phyloP scores from a whole-genome alignment of 1,140 invertebrate genomes.

The Caenorhabditis elegans region DNA sequence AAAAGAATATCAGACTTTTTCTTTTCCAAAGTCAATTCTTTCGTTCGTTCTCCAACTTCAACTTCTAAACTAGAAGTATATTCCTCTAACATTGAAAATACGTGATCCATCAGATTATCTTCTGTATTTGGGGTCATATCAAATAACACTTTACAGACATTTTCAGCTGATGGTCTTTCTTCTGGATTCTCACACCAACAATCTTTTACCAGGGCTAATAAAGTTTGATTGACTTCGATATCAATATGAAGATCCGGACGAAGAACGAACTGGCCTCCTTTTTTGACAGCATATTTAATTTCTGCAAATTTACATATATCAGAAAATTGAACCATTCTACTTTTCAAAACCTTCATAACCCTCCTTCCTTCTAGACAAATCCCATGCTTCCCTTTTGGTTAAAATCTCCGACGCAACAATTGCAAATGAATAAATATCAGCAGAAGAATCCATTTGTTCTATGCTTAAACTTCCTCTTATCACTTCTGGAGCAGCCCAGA shows the following conservation, averaged over 20 bases:
- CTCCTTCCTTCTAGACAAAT: not conserved
- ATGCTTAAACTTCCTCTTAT: not conserved
- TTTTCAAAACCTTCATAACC: not conserved
- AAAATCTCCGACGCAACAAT: constrained; percentile 16
- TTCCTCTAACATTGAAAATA: not conserved
- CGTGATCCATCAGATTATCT: not conserved
- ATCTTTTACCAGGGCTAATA: not conserved
- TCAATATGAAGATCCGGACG: constrained; percentile 16
- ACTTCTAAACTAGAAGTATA: not conserved
- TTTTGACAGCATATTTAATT: constrained; percentile 19
- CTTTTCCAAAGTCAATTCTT: constrained; percentile 49
- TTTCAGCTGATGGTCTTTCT: not conserved
- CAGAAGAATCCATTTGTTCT: not conserved
- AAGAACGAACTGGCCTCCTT: not conserved
- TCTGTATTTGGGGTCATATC: constrained; percentile 60
- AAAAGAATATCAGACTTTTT: constrained; percentile 49
- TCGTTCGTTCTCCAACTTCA: constrained; percentile 48
- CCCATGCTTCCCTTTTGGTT: constrained; percentile 16
- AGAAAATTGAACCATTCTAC: too few species aligned
- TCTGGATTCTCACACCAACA: constrained; percentile 19
- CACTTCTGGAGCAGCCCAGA: constrained; percentile 85
- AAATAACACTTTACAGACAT: not conserved
- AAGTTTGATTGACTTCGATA: not conserved
- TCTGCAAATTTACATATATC: too few species aligned
- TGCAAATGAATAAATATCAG: constrained; percentile 27